Evolutionary conservation across 2,888 invertebrate species (phyloP), one percentile per base, ranked within the genome.

Genomic region (Dicyrtoma fusca): DNA sequence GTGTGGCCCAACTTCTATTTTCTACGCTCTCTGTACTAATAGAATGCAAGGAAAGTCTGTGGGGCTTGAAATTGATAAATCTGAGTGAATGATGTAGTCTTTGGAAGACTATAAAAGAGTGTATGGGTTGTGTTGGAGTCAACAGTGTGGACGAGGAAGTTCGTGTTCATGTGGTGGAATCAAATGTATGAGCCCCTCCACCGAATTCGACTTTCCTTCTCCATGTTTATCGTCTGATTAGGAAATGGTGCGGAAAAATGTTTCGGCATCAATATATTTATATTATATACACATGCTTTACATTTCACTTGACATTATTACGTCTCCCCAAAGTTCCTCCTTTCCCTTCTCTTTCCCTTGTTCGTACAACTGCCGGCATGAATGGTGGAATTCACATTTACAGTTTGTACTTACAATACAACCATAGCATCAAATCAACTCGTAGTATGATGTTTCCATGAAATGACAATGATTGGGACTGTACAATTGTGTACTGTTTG

Each of bases 221-320:
- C 55, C 23, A 71, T 65, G 71, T 71, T 71, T 65, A 65, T 71
- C 59, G 42, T 71, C 65, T 19, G 65, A 34, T 51, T 65, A 51
- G 47, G 71, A 71, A 71, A 71, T 71, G 71, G 64, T 49, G 21
- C 65, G 71, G 55, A 71, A 71, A 71, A 47, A 34, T 34, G 44
- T 65, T 71, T 21, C n/a, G 17, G 19, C 11, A 44, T 62, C 49
- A 10, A 65, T 23, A 44, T 44, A 62, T 13, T 10, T 62, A 17
- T 17, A 14, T 62, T n/a, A n/a, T n/a, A n/a, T n/a, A n/a, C n/a
- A n/a, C n/a, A n/a, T n/a, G n/a, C n/a, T n/a, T 34, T 34, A 34
- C 34, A 34, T 34, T 42, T 8, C 45, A 44, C 47, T 63, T 63
- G 53, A 53, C 53, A 19, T 53, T n/a, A 53, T 53, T n/a, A n/a